Conservation (phyloP, 2,113 vertebrate species). For the Eidolon helvum region DNA sequence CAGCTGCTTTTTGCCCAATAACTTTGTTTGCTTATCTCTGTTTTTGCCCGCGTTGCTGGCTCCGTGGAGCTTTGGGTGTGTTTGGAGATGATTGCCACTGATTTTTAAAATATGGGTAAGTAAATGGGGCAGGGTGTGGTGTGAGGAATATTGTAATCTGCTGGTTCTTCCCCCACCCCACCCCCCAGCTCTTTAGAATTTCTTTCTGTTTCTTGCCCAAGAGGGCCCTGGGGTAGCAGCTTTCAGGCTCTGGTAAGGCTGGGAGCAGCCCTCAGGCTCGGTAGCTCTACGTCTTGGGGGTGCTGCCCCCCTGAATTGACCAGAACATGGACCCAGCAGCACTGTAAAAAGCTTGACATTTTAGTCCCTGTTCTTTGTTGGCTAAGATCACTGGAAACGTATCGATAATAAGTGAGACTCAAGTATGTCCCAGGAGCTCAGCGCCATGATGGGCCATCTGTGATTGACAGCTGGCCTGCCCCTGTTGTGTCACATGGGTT, state of each 20-base stretch:
- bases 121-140: neutral
- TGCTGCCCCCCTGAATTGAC: neutral
- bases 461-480: neutral
- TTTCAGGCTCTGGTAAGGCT: neutral
- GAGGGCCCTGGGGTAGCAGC: neutral
- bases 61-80: slow-evolving; percentile 44
- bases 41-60: neutral
- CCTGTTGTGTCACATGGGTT: neutral
- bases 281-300: neutral
- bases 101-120: neutral
- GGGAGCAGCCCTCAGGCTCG: neutral
- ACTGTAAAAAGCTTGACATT: neutral
- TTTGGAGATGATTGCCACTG: neutral
- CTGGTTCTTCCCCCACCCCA: neutral
- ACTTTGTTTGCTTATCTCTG: slow-evolving; percentile 41
- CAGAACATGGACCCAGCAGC: neutral
- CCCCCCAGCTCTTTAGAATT: neutral
- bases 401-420: slow-evolving; percentile 3
- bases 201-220: neutral
- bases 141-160: neutral
- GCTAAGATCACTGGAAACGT: neutral
- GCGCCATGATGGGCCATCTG: neutral
- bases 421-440: neutral
- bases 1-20: slow-evolving; percentile 9
- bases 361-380: neutral